These are phyloP conservation scores for Sylvicola fuscatus DNA, from an alignment of 2,888 invertebrate species.

Conservation along the genomic window DNA sequence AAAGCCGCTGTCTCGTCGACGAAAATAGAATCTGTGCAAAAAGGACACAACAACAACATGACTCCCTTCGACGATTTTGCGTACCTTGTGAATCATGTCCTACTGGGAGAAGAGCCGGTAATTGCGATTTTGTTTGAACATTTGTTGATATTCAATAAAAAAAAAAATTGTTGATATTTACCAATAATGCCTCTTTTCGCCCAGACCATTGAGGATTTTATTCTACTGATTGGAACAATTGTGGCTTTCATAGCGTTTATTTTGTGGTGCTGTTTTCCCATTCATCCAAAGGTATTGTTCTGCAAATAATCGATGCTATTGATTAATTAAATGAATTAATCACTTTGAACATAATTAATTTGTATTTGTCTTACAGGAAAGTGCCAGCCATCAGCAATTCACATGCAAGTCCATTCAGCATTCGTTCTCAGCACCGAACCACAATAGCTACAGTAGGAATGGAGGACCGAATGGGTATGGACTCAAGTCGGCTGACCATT, in stretches of 20 bases:
- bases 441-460: conserved; percentile 7
- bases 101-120: conserved; percentile 39
- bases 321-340: too few relatives aligned
- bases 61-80: conserved; percentile 38
- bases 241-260: conserved; percentile 41
- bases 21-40: too few relatives aligned
- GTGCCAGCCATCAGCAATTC: conserved; percentile 21
- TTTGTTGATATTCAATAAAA: conserved; percentile 1
- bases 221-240: conserved; percentile 35
- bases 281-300: conserved; percentile 26
- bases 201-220: conserved; percentile 39
- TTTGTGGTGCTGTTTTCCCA: conserved; percentile 41
- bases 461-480: conserved; percentile 1
- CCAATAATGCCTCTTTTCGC: background rate
- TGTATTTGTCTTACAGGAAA: conserved; percentile 13
- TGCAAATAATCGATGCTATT: too few relatives aligned
- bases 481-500: conserved; percentile 10
- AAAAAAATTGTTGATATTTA: background rate
- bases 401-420: conserved; percentile 21
- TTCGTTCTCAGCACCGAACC: conserved; percentile 7
- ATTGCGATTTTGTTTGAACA: conserved; percentile 11
- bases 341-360: too few relatives aligned
- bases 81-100: conserved; percentile 34
- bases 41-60: conserved; percentile 16
- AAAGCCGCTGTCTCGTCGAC: too few relatives aligned